These are phyloP conservation scores for Vombatus ursinus DNA, from an alignment of 2,113 vertebrate species.

Conservation along the genomic window DNA sequence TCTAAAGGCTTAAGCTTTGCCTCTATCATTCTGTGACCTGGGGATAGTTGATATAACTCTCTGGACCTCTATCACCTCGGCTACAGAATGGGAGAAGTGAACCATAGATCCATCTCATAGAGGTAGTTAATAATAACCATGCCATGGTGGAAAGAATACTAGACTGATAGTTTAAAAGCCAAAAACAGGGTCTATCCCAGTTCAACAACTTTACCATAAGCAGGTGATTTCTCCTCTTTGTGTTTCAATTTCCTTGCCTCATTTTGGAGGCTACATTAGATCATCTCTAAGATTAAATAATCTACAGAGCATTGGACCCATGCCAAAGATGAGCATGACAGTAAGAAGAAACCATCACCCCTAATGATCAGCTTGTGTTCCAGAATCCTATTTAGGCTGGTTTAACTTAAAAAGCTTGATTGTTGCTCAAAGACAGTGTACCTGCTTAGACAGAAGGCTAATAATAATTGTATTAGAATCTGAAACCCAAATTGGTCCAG, in stretches of 20 bases:
- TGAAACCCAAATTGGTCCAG: background rate
- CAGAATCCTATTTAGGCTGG: background rate
- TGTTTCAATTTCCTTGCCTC: background rate
- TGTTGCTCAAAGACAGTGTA: background rate
- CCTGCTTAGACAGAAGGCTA: background rate
- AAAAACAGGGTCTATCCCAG: background rate
- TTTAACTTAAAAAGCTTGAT: background rate
- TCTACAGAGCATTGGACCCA: background rate
- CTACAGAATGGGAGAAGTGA: background rate
- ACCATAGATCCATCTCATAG: background rate
- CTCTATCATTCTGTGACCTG: background rate
- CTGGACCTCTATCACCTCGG: background rate
- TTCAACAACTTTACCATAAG: background rate
- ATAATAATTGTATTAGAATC: background rate
- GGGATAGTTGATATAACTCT: background rate
- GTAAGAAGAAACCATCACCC: background rate
- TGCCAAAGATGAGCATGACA: background rate
- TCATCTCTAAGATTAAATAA: background rate
- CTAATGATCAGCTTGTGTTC: background rate
- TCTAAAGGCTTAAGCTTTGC: background rate
- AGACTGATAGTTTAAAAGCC: background rate
- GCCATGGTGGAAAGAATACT: background rate
- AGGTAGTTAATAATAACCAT: background rate
- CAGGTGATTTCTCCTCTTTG: background rate
- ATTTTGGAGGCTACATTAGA: background rate